These are phyloP conservation scores for Vollenhovia emeryi DNA, from an alignment of 1,140 invertebrate genomes.

Conservation along the genomic window DNA sequence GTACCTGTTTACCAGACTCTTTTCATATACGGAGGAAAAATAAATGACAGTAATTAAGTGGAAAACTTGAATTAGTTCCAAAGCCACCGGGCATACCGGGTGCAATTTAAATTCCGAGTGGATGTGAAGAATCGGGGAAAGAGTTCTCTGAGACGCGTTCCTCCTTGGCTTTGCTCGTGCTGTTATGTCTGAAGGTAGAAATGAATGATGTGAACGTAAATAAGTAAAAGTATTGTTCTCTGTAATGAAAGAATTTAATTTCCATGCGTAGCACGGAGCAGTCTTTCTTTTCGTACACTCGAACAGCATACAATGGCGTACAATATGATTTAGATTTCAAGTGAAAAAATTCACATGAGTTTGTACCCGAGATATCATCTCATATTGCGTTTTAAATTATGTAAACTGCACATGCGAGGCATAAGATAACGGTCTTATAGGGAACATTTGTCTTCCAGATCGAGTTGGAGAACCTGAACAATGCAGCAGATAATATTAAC, in stretches of 20 bases:
- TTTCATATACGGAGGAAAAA: no score
- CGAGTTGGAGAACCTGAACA: constrained; percentile 97
- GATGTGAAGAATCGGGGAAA: no score
- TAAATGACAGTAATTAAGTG: no score
- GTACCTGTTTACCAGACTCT: no score
- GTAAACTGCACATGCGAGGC: neutral
- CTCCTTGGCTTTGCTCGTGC: neutral
- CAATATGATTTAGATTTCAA: no score
- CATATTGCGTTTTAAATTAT: neutral
- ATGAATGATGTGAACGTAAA: neutral
- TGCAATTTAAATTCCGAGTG: no score
- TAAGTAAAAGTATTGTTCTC: neutral
- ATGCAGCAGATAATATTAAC: constrained; percentile 97
- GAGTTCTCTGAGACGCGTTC: no score
- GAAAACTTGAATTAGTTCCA: no score
- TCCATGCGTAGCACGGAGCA: no score
- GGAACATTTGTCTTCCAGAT: constrained; percentile 87
- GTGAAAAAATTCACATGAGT: neutral
- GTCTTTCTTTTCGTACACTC: neutral
- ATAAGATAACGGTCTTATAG: neutral
- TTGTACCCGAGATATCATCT: neutral
- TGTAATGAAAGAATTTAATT: neutral
- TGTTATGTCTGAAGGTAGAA: neutral
- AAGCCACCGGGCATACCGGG: no score
- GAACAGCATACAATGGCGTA: neutral